A percentile compares a stretch with the other conserved stretches of the same genome.
phyloP scores from a whole-genome alignment of 2,113 vertebrate species.

The Falcunculus frontatus region DNA sequence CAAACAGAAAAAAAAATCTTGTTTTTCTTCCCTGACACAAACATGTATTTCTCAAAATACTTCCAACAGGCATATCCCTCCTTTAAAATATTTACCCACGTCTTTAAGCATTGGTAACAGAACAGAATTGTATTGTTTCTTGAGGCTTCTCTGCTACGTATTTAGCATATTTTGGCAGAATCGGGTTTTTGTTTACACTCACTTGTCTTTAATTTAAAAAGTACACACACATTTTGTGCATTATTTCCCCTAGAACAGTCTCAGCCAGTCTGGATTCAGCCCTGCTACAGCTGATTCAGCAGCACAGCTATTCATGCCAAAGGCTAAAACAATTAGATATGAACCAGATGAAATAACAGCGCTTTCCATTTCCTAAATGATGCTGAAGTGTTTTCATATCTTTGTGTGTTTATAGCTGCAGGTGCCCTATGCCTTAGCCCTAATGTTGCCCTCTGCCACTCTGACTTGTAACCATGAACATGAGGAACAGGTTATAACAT shows the following conservation, averaged over 20 bases:
- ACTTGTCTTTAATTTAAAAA: background rate
- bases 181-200: background rate
- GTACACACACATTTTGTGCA: background rate
- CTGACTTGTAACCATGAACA: constrained; percentile 40
- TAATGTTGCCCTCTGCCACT: background rate
- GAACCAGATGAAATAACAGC: constrained; percentile 45
- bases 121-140: background rate
- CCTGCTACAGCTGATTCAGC: constrained; percentile 2
- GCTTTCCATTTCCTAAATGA: constrained; percentile 34
- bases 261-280: background rate
- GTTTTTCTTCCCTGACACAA: background rate
- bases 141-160: background rate
- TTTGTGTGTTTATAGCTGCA: constrained; percentile 10
- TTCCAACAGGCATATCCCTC: background rate
- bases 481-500: constrained; percentile 13
- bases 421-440: constrained; percentile 1
- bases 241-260: background rate
- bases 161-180: background rate
- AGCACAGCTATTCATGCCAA: background rate
- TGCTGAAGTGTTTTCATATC: constrained; percentile 6
- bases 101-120: background rate
- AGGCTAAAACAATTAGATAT: constrained; percentile 53
- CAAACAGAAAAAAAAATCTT: background rate
- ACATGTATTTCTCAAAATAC: accelerated
- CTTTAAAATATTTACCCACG: background rate